A percentile compares a stretch with the other conserved stretches of the same genome.
Evolutionary conservation across 2,113 vertebrate genomes (phyloP).

Genomic region (Lasiurus borealis): DNA sequence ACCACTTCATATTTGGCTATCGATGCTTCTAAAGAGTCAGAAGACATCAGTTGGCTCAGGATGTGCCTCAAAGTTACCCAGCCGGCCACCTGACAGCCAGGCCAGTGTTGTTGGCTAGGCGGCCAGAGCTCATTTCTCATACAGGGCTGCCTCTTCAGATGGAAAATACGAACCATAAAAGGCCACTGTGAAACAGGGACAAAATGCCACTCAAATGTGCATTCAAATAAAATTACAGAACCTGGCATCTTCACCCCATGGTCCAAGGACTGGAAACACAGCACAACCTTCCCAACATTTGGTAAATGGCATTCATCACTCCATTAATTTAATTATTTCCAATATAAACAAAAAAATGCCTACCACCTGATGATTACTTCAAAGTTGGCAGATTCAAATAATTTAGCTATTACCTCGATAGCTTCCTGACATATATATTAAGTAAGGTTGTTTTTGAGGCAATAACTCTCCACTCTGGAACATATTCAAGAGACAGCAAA

Average conservation of each 20-base stretch:
- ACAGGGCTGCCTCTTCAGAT: neutral
- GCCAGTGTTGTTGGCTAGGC: neutral
- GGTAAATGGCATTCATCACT: too few species aligned
- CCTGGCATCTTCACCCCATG: fast-evolving
- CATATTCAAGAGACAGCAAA: neutral
- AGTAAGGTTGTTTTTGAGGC: neutral
- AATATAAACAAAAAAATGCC: neutral
- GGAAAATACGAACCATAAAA: neutral
- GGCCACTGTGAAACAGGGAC: neutral
- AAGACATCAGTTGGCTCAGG: neutral
- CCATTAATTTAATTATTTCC: neutral
- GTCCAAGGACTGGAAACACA: neutral
- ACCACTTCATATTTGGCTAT: too few species aligned
- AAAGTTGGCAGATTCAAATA: neutral
- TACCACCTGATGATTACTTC: neutral
- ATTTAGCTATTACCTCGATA: neutral
- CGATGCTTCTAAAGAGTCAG: neutral
- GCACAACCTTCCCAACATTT: fast-evolving
- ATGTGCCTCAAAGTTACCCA: neutral
- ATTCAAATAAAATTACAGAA: neutral
- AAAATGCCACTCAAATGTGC: neutral
- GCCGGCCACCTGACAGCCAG: neutral
- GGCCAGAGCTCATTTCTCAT: neutral
- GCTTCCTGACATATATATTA: neutral
- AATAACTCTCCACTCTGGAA: neutral